Percentiles rank a stretch among this genome's conserved stretches.
Conservation (phyloP, 1,140 invertebrate genomes). For the Drosophila melanica region DNA sequence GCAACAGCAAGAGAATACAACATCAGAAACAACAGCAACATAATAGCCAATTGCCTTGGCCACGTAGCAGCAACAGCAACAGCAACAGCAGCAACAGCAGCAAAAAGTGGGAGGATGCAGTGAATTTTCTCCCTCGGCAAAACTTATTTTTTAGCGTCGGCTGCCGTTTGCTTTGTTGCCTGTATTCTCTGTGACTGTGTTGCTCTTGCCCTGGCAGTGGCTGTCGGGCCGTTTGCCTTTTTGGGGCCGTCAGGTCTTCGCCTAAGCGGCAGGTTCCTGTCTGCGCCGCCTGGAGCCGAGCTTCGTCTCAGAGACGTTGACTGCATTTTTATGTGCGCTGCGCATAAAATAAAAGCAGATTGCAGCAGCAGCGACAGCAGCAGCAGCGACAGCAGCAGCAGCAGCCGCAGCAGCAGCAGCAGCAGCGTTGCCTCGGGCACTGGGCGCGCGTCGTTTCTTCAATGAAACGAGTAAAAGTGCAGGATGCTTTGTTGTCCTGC, state of each 20-base stretch:
- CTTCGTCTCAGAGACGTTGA: constrained; percentile 61
- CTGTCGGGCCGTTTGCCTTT: constrained; percentile 77
- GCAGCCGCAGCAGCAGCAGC: constrained; percentile 36
- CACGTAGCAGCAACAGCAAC: constrained; percentile 64
- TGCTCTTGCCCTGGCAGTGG: constrained; percentile 41
- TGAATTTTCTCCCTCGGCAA: constrained; percentile 70
- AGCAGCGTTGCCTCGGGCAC: constrained; percentile 36
- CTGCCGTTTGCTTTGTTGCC: constrained; percentile 39
- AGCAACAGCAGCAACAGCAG: constrained; percentile 62
- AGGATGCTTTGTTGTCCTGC: constrained; percentile 79
- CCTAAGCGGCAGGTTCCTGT: constrained; percentile 81
- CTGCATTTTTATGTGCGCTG: constrained; percentile 81
- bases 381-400: constrained; percentile 45
- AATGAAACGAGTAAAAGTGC: constrained; percentile 80
- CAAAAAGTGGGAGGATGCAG: constrained; percentile 83
- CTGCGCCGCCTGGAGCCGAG: constrained; percentile 54
- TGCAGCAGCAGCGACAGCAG: constrained; percentile 42
- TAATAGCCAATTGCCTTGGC: constrained; percentile 72
- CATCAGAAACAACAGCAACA: constrained; percentile 56
- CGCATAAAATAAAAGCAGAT: constrained; percentile 82
- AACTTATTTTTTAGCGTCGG: constrained; percentile 42
- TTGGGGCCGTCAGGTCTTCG: constrained; percentile 80
- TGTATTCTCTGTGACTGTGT: constrained; percentile 44
- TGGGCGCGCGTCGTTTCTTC: constrained; percentile 59
- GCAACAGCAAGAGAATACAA: constrained; percentile 24